Percentiles rank a stretch among this genome's conserved stretches.
Conservation (phyloP, 2,888 invertebrate genomes). For the Lissocephala sabroskyi region DNA sequence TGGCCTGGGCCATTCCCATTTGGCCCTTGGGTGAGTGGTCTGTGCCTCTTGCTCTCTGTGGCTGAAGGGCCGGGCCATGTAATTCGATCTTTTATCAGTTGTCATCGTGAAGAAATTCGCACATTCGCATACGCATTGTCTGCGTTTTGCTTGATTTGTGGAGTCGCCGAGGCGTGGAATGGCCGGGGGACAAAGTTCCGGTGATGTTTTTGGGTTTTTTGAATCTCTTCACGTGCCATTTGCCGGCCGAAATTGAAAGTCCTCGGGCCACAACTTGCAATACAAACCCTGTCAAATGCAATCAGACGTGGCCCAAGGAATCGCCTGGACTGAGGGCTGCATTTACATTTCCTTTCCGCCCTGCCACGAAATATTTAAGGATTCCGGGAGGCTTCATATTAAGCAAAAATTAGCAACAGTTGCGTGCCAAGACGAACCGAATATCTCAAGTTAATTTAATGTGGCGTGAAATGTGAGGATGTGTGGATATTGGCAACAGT, state of each 20-base stretch:
- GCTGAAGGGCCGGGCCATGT: slow-evolving; percentile 39
- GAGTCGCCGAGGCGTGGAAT: slow-evolving; percentile 15
- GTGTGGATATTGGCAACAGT: slow-evolving; percentile 8
- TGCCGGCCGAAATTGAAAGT: slow-evolving; percentile 53
- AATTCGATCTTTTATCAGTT: slow-evolving; percentile 70
- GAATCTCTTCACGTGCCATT: slow-evolving; percentile 55
- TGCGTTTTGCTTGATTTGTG: slow-evolving; percentile 58
- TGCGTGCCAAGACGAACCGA: slow-evolving; percentile 37
- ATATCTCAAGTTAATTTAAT: slow-evolving; percentile 62
- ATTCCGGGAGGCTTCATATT: slow-evolving; percentile 30
- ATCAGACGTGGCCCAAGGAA: slow-evolving; percentile 1
- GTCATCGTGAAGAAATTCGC: slow-evolving; percentile 65
- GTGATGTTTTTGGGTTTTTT: no score
- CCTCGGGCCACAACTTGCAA: slow-evolving; percentile 17
- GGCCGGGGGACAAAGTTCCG: no score
- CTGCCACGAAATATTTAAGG: slow-evolving; percentile 25
- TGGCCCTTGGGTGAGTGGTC: slow-evolving; percentile 8
- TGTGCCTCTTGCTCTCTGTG: slow-evolving; percentile 12
- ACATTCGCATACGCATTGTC: slow-evolving; percentile 47
- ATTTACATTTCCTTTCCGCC: no score
- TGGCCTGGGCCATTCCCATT: slow-evolving; percentile 5
- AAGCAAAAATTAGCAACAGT: slow-evolving; percentile 64
- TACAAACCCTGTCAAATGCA: slow-evolving; percentile 16
- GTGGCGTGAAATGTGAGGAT: slow-evolving; percentile 43
- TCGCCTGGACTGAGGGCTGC: no score